These are phyloP conservation scores for Lycocerus yunnanus DNA, from an alignment of 2,888 invertebrate species.

Conservation along the genomic window DNA sequence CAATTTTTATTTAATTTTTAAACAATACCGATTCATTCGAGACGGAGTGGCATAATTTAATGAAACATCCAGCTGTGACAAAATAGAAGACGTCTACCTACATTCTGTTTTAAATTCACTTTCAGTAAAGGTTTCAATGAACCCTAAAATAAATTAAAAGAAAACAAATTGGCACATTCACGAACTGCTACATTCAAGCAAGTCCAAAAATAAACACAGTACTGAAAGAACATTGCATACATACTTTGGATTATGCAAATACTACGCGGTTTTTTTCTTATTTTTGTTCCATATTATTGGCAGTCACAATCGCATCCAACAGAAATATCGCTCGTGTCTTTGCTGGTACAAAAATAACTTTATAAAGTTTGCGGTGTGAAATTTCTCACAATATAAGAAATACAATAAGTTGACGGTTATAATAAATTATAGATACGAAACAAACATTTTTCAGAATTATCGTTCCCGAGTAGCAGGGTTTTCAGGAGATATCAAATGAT, in stretches of 20 bases:
- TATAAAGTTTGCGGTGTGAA: conserved; percentile 5
- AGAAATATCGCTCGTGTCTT: background rate
- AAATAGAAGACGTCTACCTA: conserved; percentile 4
- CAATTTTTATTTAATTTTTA: conserved; percentile 3
- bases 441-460: conserved; percentile 32
- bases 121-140: conserved; percentile 46
- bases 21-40: background rate
- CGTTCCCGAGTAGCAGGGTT: conserved; percentile 24
- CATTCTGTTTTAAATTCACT: conserved; percentile 19
- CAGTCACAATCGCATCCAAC: background rate
- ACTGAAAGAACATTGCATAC: conserved; percentile 46
- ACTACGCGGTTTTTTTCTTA: conserved; percentile 28
- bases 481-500: conserved; percentile 27
- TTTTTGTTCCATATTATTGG: conserved; percentile 24
- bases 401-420: conserved; percentile 16
- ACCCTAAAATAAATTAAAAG: conserved; percentile 51
- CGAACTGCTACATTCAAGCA: conserved; percentile 39
- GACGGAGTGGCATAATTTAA: background rate
- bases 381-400: conserved; percentile 11
- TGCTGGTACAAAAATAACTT: background rate
- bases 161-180: conserved; percentile 50
- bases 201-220: conserved; percentile 34
- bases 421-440: conserved; percentile 29
- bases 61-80: conserved; percentile 1
- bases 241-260: conserved; percentile 47